Base-by-base conservation (phyloP, 2,888 invertebrate species). In the Drosophila multiciliata region DNA sequence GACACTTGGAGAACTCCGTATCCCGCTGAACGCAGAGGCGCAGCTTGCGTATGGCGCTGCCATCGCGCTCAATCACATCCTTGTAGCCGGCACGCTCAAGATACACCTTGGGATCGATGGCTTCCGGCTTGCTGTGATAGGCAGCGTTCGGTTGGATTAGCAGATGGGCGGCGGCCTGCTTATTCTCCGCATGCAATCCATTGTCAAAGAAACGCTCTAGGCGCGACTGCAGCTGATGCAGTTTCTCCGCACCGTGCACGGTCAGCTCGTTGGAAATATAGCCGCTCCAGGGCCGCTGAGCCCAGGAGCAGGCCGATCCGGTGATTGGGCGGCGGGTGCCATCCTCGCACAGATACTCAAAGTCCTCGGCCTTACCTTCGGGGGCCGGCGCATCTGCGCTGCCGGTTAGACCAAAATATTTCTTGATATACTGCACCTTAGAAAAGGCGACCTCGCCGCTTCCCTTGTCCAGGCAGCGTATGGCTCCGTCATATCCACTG, bases 381-480 rank as follows among this genome's bases (percentile, higher is more conserved):
- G 95, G 94, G 0, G 70, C 36, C 4, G 87, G 78, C 0, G 83
- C 66, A 2, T 54, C 65, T 0, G 94, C 93, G 1, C 93, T 94
- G 29, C 95, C 95, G 17, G 95, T 94, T 20, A 96, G 93, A 65
- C 96, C 96, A 90, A 97, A 97, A 94, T 96, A 96, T 91, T 96
- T 95, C 88, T 95, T 94, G 45, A 97, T 96, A 84, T 94, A 97
- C 84, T 96, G 96, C 71, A 96, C 96, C 92, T 97, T 97, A 17
- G 97, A 97, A 94, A 97, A 97, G 17, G 98, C 98, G 3, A 98
- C 95, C 83, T 98, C 96, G 0, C 98, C 98, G 3, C 95, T 95
- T 78, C 97, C 96, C 82, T 96, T 95, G 1, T 96, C 96, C 70
- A 98, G 93, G 92, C 98, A 98, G 33, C 96, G 94, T 53, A 98